These are phyloP conservation scores for Copidosoma floridanum DNA, from an alignment of 1,140 invertebrate species.

Conservation along the genomic window DNA sequence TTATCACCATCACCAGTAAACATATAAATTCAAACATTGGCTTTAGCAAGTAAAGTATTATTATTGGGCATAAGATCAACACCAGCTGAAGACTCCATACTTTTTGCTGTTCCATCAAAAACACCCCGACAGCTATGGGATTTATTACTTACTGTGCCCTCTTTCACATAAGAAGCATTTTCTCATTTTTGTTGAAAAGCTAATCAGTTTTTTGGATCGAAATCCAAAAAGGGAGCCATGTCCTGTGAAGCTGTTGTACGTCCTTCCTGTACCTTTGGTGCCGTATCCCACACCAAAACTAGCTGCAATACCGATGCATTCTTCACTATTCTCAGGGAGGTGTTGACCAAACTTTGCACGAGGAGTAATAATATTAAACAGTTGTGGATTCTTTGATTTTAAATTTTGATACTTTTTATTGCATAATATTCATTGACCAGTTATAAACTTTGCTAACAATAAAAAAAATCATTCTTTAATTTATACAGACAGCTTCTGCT, in stretches of 20 bases:
- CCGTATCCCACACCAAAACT: not conserved
- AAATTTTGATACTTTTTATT: too few species aligned
- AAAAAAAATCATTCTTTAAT: too few species aligned
- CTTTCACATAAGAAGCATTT: conserved; percentile 11
- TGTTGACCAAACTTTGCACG: too few species aligned
- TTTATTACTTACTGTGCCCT: not conserved
- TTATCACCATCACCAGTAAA: conserved; percentile 28
- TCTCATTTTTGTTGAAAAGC: not conserved
- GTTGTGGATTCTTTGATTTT: too few species aligned
- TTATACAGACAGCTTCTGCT: too few species aligned
- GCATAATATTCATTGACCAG: too few species aligned
- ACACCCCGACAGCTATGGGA: conserved; percentile 3
- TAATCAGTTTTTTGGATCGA: not conserved
- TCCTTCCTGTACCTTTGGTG: not conserved
- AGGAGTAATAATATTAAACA: too few species aligned
- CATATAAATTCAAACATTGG: conserved; percentile 2
- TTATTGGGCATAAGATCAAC: conserved; percentile 19
- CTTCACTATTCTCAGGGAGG: too few species aligned
- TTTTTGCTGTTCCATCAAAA: conserved; percentile 3
- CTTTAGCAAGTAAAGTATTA: conserved; percentile 13
- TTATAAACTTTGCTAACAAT: too few species aligned
- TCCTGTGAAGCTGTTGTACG: conserved; percentile 4
- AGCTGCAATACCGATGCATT: not conserved
- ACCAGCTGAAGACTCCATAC: conserved; percentile 1
- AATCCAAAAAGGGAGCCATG: not conserved